Conservation (phyloP, 2,113 vertebrate genomes). For the Tachysurus vachellii region DNA sequence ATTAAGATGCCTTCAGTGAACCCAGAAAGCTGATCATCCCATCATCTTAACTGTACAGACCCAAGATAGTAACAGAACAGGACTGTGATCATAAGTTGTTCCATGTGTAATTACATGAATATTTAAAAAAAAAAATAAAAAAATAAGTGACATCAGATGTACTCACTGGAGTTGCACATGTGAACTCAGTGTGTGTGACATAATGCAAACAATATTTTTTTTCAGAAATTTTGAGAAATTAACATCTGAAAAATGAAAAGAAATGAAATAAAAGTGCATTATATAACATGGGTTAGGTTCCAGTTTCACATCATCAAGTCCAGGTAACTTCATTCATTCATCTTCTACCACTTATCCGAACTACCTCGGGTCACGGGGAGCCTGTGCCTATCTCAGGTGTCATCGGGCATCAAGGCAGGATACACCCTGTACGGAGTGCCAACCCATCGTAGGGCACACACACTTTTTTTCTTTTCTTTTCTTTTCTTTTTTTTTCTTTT, state of each 20-base stretch:
- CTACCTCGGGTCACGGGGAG: too few species aligned
- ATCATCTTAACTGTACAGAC: background rate
- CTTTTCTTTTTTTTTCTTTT: background rate
- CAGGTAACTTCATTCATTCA: background rate
- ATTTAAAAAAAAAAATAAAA: background rate
- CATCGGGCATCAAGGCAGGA: too few species aligned
- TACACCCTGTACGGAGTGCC: too few species aligned
- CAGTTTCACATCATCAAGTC: background rate
- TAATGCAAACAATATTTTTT: background rate
- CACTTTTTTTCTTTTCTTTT: background rate
- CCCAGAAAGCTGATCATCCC: background rate
- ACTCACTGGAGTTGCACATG: background rate
- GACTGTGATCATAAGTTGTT: background rate
- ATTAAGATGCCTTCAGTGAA: background rate
- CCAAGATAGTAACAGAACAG: background rate
- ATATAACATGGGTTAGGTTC: background rate
- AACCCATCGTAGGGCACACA: too few species aligned
- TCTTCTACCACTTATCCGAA: too few species aligned
- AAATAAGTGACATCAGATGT: background rate
- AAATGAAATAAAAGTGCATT: background rate
- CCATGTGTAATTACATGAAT: background rate
- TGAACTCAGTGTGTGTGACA: background rate
- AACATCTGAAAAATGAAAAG: background rate
- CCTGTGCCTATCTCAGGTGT: too few species aligned
- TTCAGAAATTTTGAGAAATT: background rate